Conservation (phyloP, 2,113 vertebrate species). For the Haplotaxodon microlepis region DNA sequence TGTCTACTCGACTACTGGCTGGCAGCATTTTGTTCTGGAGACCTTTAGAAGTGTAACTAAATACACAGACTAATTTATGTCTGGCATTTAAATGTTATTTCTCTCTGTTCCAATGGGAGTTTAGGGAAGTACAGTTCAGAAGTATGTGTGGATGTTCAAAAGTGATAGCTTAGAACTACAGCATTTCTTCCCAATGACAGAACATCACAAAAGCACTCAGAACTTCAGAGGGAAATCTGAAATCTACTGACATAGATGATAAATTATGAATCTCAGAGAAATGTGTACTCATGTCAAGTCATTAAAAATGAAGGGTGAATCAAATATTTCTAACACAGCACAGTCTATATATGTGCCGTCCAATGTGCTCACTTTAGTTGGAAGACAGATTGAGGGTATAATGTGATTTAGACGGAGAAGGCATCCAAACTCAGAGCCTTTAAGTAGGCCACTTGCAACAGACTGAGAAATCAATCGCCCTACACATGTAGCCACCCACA, state of each 20-base stretch:
- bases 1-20: not conserved
- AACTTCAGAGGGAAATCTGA: not conserved
- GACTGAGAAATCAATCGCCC: constrained; percentile 40
- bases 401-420: constrained; percentile 32
- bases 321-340: not conserved
- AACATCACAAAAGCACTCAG: not conserved
- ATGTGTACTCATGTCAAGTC: not conserved
- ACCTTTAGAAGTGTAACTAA: constrained; percentile 27
- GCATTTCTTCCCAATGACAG: not conserved
- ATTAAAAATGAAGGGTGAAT: not conserved
- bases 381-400: constrained; percentile 37
- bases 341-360: not conserved
- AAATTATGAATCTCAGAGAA: not conserved
- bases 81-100: constrained; percentile 25
- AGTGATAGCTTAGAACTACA: not conserved
- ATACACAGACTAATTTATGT: not conserved
- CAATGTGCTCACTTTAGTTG: not conserved
- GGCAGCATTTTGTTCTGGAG: not conserved
- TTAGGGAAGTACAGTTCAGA: not conserved
- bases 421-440: constrained; percentile 29
- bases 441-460: constrained; percentile 49
- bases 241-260: not conserved
- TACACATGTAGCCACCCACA: constrained; percentile 50
- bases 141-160: not conserved
- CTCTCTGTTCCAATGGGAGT: not conserved